Conservation (phyloP, 2,797 vertebrate genomes). For the Varecia variegata region DNA sequence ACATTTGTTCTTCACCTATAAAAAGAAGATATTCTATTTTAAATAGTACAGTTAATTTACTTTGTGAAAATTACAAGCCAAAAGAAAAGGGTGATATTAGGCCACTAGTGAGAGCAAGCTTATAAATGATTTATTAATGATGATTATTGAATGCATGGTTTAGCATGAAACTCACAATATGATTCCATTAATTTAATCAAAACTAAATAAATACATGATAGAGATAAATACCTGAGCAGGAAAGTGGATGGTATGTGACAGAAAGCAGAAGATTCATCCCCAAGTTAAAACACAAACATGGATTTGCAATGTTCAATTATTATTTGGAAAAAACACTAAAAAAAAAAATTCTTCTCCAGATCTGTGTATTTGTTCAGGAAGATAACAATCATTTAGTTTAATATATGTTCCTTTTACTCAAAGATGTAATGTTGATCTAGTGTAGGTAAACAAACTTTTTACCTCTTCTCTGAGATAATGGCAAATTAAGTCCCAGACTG, state of each 20-base stretch:
- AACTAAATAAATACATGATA: neutral
- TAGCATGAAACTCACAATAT: neutral
- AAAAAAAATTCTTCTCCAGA: neutral
- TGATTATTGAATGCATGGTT: neutral
- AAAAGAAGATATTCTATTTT: neutral
- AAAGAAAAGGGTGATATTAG: neutral
- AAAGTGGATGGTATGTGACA: neutral
- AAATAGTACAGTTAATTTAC: neutral
- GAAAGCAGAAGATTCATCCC: neutral
- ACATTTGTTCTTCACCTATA: neutral
- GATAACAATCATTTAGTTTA: neutral
- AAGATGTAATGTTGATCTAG: neutral
- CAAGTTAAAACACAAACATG: neutral
- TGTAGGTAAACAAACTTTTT: neutral
- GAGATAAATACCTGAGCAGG: neutral
- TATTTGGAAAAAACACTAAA: neutral
- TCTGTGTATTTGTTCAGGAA: neutral
- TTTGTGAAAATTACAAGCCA: neutral
- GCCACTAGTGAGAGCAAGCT: neutral
- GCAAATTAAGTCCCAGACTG: neutral
- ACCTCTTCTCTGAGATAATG: neutral
- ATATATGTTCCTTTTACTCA: neutral
- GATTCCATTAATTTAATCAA: neutral
- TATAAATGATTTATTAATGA: neutral
- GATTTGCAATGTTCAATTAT: neutral